These are phyloP conservation scores for Cirrhinus mrigala DNA, from an alignment of 2,797 vertebrate species.

Conservation along the genomic window DNA sequence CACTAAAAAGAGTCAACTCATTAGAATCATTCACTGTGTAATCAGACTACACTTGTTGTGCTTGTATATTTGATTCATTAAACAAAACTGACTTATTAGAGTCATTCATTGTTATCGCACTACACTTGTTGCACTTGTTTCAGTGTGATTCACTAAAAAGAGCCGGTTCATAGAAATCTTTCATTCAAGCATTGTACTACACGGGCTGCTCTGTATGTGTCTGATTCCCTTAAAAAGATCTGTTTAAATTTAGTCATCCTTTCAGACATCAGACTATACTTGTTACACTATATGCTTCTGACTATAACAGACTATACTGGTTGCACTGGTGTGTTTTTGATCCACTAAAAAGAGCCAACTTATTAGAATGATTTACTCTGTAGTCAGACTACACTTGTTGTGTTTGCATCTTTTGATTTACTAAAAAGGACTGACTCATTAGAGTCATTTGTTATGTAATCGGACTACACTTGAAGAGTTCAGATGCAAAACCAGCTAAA, in stretches of 20 bases:
- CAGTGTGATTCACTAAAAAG: background rate
- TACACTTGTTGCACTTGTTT: background rate
- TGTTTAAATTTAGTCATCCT: too few relatives aligned
- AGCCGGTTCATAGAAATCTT: too few relatives aligned
- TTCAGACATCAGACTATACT: too few relatives aligned
- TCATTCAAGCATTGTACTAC: too few relatives aligned
- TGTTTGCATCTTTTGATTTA: background rate
- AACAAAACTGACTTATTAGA: background rate
- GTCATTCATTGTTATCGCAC: background rate
- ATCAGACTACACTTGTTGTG: background rate
- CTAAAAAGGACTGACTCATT: too few relatives aligned
- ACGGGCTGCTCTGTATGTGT: too few relatives aligned
- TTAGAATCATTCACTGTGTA: background rate
- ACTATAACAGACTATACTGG: too few relatives aligned
- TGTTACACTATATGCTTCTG: too few relatives aligned
- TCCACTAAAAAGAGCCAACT: background rate
- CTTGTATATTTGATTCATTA: background rate
- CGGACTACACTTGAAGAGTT: too few relatives aligned
- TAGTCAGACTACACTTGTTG: background rate
- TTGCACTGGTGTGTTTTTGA: background rate
- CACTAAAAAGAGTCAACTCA: background rate
- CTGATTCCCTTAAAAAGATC: too few relatives aligned
- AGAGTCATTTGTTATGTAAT: too few relatives aligned
- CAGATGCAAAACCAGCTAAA: too few relatives aligned
- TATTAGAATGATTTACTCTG: background rate